Percentiles rank a stretch among this genome's conserved stretches.
Evolutionary conservation across 2,113 vertebrate genomes (phyloP).

Genomic region (Saimiri boliviensis): DNA sequence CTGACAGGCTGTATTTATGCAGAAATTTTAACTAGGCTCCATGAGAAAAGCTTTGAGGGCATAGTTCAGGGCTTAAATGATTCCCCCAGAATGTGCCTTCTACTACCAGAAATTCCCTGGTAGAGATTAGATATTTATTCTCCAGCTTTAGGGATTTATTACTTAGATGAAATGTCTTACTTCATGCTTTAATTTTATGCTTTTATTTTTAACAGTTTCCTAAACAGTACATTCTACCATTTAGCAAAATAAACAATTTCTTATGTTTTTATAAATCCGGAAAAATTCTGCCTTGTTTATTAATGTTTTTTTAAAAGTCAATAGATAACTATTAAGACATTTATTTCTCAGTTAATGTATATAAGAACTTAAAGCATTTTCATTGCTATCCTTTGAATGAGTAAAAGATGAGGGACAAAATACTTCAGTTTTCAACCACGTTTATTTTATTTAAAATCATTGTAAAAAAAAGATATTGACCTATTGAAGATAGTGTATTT

Average conservation of each 20-base stretch:
- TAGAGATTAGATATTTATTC: background rate
- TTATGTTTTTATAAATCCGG: background rate
- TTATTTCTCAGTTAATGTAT: background rate
- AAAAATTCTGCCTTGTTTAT: background rate
- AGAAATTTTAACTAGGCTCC: background rate
- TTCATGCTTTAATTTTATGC: background rate
- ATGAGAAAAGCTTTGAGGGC: background rate
- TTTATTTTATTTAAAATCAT: slow-evolving; percentile 14
- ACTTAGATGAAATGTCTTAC: background rate
- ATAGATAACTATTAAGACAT: background rate
- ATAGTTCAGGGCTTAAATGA: background rate
- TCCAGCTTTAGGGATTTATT: background rate
- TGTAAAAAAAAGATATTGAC: background rate
- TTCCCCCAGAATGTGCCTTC: background rate
- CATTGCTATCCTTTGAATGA: background rate
- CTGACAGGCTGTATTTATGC: no score
- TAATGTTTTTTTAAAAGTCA: background rate
- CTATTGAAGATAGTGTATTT: background rate
- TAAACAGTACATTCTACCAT: background rate
- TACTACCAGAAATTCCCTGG: background rate
- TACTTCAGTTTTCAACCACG: background rate
- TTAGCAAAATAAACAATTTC: background rate
- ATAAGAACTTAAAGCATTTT: slow-evolving; percentile 29
- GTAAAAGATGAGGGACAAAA: background rate
- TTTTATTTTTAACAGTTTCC: background rate